Conservation (phyloP, 2,797 vertebrate genomes). For the Menidia menidia region DNA sequence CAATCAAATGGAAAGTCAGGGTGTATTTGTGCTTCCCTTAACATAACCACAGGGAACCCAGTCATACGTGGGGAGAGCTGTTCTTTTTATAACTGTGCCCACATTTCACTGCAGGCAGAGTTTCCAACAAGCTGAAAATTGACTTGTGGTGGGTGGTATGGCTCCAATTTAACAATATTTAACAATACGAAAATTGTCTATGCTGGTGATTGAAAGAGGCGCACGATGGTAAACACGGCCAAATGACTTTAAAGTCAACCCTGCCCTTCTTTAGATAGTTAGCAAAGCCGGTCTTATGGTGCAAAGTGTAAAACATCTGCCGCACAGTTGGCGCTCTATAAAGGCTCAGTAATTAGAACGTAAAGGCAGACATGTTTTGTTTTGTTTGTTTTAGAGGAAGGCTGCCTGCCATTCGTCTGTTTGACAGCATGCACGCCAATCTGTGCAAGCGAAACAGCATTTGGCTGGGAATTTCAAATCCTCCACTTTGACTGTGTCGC, state of each 20-base stretch:
- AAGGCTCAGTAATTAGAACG: background rate
- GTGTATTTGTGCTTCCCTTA: background rate
- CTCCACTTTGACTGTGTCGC: background rate
- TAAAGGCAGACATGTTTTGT: background rate
- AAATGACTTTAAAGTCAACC: background rate
- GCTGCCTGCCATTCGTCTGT: background rate
- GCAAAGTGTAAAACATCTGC: background rate
- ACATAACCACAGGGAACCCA: background rate
- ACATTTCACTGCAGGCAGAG: background rate
- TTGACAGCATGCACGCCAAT: background rate
- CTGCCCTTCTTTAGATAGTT: background rate
- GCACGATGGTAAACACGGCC: background rate
- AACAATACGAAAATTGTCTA: background rate
- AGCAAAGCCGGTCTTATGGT: background rate
- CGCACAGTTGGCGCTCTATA: no score
- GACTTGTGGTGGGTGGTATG: background rate
- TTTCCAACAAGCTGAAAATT: background rate
- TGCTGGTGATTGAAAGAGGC: background rate
- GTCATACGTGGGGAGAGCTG: background rate
- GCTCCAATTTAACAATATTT: background rate
- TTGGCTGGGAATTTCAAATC: background rate
- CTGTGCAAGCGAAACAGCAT: background rate
- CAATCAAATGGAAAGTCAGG: background rate
- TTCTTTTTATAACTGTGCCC: background rate
- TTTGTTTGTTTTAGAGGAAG: background rate